These are phyloP conservation scores for Ophion costatus DNA, from an alignment of 2,888 invertebrate genomes.

Conservation along the genomic window DNA sequence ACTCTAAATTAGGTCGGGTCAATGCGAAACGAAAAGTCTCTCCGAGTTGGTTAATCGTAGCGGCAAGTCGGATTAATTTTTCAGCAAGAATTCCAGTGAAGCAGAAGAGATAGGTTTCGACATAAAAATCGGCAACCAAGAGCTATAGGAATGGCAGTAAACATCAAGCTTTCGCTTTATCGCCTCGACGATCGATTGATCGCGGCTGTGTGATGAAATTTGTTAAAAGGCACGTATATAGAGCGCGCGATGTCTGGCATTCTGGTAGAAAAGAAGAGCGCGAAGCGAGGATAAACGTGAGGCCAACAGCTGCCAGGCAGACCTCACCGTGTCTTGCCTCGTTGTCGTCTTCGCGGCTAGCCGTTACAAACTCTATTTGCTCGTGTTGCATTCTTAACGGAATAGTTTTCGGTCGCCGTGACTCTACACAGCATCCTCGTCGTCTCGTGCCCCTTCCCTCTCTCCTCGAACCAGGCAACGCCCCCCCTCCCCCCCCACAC, in stretches of 20 bases:
- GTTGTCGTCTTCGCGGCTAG: slow-evolving; percentile 64
- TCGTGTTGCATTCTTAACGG: slow-evolving; percentile 80
- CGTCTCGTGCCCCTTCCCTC: slow-evolving; percentile 30
- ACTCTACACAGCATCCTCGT: slow-evolving; percentile 59
- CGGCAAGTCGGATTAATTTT: not conserved
- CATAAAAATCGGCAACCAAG: not conserved
- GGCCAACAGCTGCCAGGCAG: slow-evolving; percentile 80
- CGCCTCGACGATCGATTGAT: slow-evolving; percentile 29
- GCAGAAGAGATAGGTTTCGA: not conserved
- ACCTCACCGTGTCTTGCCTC: slow-evolving; percentile 65
- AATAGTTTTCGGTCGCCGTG: slow-evolving; percentile 78
- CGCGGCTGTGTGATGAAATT: slow-evolving; percentile 51
- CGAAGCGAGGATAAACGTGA: slow-evolving; percentile 52
- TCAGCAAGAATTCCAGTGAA: not conserved
- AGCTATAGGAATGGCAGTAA: not conserved
- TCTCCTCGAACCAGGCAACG: slow-evolving; percentile 25
- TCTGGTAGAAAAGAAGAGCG: slow-evolving; percentile 39
- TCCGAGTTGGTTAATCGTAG: not conserved
- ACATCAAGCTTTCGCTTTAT: slow-evolving; percentile 14
- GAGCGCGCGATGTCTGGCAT: slow-evolving; percentile 12
- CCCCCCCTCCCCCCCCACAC: slow-evolving; percentile 61
- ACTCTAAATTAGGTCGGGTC: not conserved
- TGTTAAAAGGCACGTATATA: slow-evolving; percentile 31
- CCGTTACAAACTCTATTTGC: slow-evolving; percentile 75
- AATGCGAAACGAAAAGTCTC: not conserved